Evolutionary conservation across 2,797 vertebrate species (phyloP).

Genomic region (Craterocephalus amniculus): DNA sequence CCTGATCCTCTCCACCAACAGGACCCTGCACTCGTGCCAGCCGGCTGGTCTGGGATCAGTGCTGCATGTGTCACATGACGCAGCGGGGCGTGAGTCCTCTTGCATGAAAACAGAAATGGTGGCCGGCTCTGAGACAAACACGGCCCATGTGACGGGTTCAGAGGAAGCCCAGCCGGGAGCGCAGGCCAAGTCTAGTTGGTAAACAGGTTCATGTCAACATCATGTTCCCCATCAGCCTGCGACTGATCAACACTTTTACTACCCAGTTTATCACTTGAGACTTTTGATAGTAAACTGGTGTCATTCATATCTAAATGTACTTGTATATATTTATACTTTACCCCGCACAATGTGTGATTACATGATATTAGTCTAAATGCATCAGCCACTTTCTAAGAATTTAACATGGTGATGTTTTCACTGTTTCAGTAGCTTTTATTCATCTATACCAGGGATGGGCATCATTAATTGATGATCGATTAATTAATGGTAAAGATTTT

Average conservation of each 20-base stretch:
- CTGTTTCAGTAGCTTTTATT: not conserved
- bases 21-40: constrained; percentile 75
- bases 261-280: not conserved
- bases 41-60: constrained; percentile 63
- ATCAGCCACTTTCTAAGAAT: not conserved
- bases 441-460: too few relatives aligned
- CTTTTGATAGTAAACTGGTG: not conserved
- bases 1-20: constrained; percentile 65
- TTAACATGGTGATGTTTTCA: too few relatives aligned
- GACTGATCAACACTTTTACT: not conserved
- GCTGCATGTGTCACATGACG: constrained; percentile 73
- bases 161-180: constrained; percentile 20
- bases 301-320: not conserved
- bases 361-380: too few relatives aligned
- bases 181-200: constrained; percentile 26
- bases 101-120: constrained; percentile 38
- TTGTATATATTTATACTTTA: not conserved
- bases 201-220: constrained; percentile 66
- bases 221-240: constrained; percentile 19
- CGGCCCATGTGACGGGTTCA: constrained; percentile 65
- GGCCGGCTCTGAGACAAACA: constrained; percentile 68
- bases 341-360: too few relatives aligned
- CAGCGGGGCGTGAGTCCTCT: constrained; percentile 50
- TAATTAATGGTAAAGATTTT: too few relatives aligned
- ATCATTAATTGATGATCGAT: too few relatives aligned